Evolutionary conservation across 2,113 vertebrate genomes (phyloP).

Genomic region (Dermatemys mawii): DNA sequence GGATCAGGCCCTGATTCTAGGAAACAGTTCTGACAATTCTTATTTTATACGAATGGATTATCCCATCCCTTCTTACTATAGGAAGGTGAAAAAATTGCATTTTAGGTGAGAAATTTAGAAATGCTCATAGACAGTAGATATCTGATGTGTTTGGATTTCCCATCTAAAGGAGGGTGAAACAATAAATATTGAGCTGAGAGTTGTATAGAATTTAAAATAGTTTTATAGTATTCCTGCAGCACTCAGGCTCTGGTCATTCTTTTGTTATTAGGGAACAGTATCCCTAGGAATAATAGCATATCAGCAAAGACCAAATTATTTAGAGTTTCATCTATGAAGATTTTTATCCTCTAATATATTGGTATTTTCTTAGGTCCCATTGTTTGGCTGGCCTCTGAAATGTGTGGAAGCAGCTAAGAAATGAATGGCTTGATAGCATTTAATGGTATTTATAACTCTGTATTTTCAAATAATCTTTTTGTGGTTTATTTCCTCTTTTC

Average conservation of each 20-base stretch:
- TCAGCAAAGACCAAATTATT: not conserved
- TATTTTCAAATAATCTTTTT: constrained; percentile 3
- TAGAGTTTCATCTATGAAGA: not conserved
- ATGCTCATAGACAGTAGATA: not conserved
- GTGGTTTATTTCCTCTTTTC: not conserved
- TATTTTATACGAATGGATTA: not conserved
- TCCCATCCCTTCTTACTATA: not conserved
- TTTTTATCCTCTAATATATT: not conserved
- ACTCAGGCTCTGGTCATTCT: not conserved
- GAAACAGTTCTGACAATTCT: not conserved
- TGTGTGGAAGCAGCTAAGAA: not conserved
- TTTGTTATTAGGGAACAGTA: not conserved
- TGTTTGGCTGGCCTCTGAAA: not conserved
- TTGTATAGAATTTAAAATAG: fast-evolving
- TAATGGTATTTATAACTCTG: not conserved
- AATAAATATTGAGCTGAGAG: not conserved
- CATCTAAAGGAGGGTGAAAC: not conserved
- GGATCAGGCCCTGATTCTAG: not conserved
- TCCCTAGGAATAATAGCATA: not conserved
- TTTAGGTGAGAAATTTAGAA: not conserved
- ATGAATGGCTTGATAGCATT: not conserved
- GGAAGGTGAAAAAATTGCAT: not conserved
- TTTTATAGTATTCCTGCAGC: not conserved
- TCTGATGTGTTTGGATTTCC: not conserved
- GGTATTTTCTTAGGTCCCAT: not conserved